These are phyloP conservation scores for Pantelozetes paolii DNA, from an alignment of 2,888 invertebrate species.

Conservation along the genomic window DNA sequence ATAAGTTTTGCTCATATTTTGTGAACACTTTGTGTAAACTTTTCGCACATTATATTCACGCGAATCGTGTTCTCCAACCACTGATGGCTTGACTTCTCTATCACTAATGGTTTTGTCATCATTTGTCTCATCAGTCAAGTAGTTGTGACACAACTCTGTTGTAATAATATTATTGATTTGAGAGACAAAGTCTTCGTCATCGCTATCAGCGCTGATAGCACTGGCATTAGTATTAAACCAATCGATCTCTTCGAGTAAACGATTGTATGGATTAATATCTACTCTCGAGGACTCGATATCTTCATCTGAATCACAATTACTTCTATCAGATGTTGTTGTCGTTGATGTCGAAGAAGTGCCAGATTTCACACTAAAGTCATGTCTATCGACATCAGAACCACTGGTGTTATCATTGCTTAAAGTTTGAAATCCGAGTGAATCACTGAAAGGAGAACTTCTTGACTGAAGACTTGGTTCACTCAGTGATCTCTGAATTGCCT, in stretches of 20 bases:
- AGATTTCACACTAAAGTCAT: neutral
- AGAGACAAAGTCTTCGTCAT: neutral
- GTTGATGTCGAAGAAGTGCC: neutral
- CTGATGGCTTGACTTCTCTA: neutral
- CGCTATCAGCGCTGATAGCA: neutral
- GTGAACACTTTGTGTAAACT: no score
- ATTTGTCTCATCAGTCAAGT: constrained; percentile 22
- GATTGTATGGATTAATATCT: constrained; percentile 31
- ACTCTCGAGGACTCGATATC: neutral
- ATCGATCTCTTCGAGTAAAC: constrained; percentile 2
- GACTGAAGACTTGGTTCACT: constrained; percentile 10
- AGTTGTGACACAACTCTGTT: constrained; percentile 7
- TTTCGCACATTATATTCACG: neutral
- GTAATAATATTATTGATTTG: constrained; percentile 28
- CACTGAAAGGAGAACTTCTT: neutral
- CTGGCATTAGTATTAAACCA: neutral
- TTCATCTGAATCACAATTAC: neutral
- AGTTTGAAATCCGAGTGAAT: neutral
- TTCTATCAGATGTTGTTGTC: neutral
- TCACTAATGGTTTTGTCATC: neutral
- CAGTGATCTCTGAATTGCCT: neutral
- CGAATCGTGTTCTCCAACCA: neutral
- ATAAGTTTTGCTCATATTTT: neutral
- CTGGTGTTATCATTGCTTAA: neutral
- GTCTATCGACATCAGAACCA: neutral